These are phyloP conservation scores for Oreotrochilus melanogaster DNA, from an alignment of 2,113 vertebrate species.

Conservation along the genomic window DNA sequence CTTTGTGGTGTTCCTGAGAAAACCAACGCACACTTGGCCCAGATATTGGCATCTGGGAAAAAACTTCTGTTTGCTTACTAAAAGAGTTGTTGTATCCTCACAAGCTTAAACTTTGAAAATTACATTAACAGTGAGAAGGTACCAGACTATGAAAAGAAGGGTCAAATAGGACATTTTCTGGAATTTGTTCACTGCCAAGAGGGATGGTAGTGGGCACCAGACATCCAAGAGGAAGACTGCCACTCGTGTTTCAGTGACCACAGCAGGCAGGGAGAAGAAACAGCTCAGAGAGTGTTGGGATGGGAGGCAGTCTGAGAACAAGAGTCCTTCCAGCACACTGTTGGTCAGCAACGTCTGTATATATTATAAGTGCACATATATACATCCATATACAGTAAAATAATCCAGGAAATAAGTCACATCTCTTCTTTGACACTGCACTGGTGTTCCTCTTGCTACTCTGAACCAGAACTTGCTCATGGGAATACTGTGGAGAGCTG, in stretches of 20 bases:
- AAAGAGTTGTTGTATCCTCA: neutral
- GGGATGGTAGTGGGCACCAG: neutral
- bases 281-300: fast-evolving
- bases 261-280: neutral
- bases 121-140: neutral
- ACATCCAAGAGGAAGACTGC: neutral
- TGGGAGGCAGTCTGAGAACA: neutral
- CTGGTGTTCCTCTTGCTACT: neutral
- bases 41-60: neutral
- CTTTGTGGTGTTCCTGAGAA: neutral
- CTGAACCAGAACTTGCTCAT: neutral
- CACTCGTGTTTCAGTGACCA: neutral
- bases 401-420: neutral
- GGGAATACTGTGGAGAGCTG: neutral
- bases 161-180: neutral
- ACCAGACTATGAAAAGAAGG: neutral
- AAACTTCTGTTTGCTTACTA: neutral
- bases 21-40: neutral
- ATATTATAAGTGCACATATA: slow-evolving; percentile 1
- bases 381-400: slow-evolving; percentile 30
- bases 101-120: neutral
- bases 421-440: neutral
- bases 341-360: neutral
- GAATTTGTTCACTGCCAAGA: neutral
- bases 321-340: neutral